Base-by-base conservation (phyloP, 2,113 vertebrate species). In the Thymallus thymallus region DNA sequence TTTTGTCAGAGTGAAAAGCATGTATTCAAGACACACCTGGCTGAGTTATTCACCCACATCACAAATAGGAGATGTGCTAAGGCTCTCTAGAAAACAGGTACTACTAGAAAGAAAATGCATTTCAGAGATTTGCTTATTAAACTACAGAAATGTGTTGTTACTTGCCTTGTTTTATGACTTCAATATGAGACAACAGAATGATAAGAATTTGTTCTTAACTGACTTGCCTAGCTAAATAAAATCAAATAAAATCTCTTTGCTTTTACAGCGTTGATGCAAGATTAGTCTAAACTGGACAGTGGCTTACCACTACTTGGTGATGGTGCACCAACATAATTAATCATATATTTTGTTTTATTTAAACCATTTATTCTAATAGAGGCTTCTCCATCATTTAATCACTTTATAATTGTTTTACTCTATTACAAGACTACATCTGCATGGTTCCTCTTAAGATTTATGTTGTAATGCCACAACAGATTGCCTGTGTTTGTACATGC, bases 1-100 rank as follows among this genome's bases (percentile, higher is more conserved):
- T 46, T 72, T 32, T 41, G 58, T 62, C 32, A 35, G 61, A n/a
- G 24, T 55, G 5, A 41, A n/a, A 68, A 46, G n/a, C 48, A 71
- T 32, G 35, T 18, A 22, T n/a, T 46, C 24, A 69, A 69, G 83
- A 84, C 83, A 86, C 77, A 81, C 87, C 85, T 81, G 80, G 55
- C 6, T 1, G 55, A 78, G 76, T 80, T 86, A 88, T 83, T 82
- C 71, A 56, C 58, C 14, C 68, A 63, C 55, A 63, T 64, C 78
- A 35, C 71, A 71, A 62, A 51, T 66, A 41, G 51, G 71, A 16
- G 32, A 62, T 81, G 65, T 80, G 29, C 46, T 41, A 41, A 18
- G 29, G 64, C 5, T 1, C 26, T 7, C 3, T 32, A 58, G 5
- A 74, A 74, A 51, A 24, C 16, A 26, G 51, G 20, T 2, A 68